Evolutionary conservation across 2,797 vertebrate genomes (phyloP).

Genomic region (Simalia tracyae): DNA sequence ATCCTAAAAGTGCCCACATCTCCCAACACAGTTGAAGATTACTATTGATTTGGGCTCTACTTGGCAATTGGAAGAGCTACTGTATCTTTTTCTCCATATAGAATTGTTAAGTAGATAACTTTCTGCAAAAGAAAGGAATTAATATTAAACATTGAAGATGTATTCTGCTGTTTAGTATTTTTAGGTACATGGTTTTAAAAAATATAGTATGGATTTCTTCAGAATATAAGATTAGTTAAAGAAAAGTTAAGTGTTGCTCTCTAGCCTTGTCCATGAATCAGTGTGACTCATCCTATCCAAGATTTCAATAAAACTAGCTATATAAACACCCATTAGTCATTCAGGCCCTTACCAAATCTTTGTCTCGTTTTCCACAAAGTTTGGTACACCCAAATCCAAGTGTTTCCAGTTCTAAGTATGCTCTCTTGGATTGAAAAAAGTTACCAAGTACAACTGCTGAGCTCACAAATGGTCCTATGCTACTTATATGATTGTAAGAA

Average conservation of each 20-base stretch:
- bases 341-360: neutral
- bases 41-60: neutral
- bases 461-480: neutral
- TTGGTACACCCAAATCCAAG: neutral
- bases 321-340: neutral
- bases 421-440: neutral
- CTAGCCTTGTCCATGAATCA: neutral
- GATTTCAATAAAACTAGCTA: neutral
- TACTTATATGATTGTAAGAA: neutral
- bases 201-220: neutral
- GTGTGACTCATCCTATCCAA: neutral
- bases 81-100: neutral
- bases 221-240: neutral
- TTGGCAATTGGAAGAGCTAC: neutral
- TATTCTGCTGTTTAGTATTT: neutral
- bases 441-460: neutral
- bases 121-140: neutral
- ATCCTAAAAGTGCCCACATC: neutral
- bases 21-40: neutral
- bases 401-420: neutral
- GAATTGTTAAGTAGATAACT: neutral
- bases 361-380: neutral
- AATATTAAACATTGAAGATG: too few species aligned
- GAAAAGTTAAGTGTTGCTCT: neutral
- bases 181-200: neutral